Base-by-base conservation (phyloP, 2,888 invertebrate species). In the Andrena fulva region DNA sequence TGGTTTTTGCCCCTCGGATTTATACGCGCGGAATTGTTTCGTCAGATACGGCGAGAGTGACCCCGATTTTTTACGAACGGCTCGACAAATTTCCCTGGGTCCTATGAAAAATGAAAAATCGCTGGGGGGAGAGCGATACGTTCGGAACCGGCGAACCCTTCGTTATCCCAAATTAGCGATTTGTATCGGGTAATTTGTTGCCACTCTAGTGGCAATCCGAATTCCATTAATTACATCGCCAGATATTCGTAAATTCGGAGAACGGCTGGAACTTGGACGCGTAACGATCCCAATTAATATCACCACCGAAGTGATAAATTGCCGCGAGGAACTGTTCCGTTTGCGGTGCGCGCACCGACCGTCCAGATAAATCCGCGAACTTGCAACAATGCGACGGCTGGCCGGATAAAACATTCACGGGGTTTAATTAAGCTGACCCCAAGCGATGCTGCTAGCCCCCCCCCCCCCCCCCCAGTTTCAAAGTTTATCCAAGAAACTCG, bases 361-460 rank as follows among this genome's bases (percentile, higher is more conserved):
- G 20, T 4, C 52, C 64, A 54, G 33, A 82, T 81, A 86, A 87
- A 86, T 62, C 72, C 68, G 71, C 63, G 24, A 84, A 77, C 63
- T 73, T 77, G 67, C 63, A 72, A 76, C 79, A 59, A 64, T 71
- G 67, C 52, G 76, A 80, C 70, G 48, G 66, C 81, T 82, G 68
- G 33, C 33, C 62, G 60, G 16, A 31, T 27, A 64, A 85, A 74
- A 76, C 77, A 77, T 87, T 77, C 62, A 35, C 50, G 48, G 8
- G 68, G 67, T 77, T 85, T 88, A 87, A 87, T 88, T 85, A 88
- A 82, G 64, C 78, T 68, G 69, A 84, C 82, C 77, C 62, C 77
- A 33, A 74, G 31, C 74, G 54, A 29, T 72, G 69, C 67, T 64
- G 64, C 77, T 77, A 60, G 20, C 77, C 81, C 63, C n/a, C n/a